Evolutionary conservation across 2,888 invertebrate genomes (phyloP).

Genomic region (Athalia cordata): DNA sequence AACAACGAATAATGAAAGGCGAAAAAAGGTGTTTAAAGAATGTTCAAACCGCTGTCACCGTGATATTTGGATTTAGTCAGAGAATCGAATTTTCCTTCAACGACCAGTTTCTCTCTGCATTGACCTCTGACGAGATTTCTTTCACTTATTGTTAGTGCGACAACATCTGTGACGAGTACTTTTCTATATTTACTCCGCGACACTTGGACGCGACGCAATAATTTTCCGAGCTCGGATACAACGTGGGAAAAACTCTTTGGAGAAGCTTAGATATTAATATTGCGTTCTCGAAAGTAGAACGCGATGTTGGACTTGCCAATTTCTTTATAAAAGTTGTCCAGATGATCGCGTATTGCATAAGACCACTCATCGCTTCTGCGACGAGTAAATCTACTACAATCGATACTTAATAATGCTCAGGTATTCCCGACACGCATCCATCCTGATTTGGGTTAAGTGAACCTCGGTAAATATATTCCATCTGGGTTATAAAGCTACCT

Average conservation of each 20-base stretch:
- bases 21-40: not conserved
- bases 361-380: slow-evolving; percentile 9
- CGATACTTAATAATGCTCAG: not conserved
- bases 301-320: too few species aligned
- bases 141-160: not conserved
- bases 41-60: not conserved
- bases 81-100: not conserved
- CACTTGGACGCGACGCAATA: not conserved
- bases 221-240: not conserved
- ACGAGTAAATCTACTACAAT: not conserved
- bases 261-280: too few species aligned
- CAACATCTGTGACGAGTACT: not conserved
- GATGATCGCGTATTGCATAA: slow-evolving; percentile 4
- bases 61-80: not conserved
- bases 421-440: slow-evolving; percentile 31
- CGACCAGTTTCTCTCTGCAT: slow-evolving; percentile 1
- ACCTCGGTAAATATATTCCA: slow-evolving; percentile 20
- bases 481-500: not conserved
- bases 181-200: slow-evolving; percentile 23
- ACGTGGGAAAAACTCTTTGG: not conserved
- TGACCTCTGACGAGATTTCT: slow-evolving; percentile 22
- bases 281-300: too few species aligned
- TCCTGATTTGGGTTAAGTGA: slow-evolving; percentile 4
- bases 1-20: not conserved
- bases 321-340: not conserved